These are phyloP conservation scores for Mya arenaria DNA, from an alignment of 1,140 invertebrate genomes.

Conservation along the genomic window DNA sequence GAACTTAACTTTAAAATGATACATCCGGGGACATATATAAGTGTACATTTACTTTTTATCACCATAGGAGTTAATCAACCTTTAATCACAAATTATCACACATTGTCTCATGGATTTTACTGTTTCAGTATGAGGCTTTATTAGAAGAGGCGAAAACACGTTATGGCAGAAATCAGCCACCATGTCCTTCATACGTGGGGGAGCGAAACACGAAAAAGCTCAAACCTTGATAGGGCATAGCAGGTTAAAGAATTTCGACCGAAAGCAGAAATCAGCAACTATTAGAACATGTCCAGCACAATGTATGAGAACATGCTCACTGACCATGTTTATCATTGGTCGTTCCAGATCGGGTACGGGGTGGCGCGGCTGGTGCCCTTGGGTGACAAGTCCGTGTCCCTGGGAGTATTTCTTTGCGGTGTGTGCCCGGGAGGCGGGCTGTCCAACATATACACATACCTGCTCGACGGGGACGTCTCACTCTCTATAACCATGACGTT, in stretches of 20 bases:
- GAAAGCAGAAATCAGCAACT: not conserved
- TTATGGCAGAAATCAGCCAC: not conserved
- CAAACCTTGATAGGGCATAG: not conserved
- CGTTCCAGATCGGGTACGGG: constrained; percentile 63
- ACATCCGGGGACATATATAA: too few relatives aligned
- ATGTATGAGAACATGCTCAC: not conserved
- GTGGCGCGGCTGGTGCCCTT: constrained; percentile 54
- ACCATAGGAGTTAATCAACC: too few relatives aligned
- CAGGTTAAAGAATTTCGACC: not conserved
- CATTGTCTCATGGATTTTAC: too few relatives aligned
- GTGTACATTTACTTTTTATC: too few relatives aligned
- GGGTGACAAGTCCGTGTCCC: constrained; percentile 63
- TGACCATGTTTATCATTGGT: not conserved
- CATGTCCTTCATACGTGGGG: not conserved
- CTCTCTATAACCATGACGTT: constrained; percentile 80
- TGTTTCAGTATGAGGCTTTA: too few relatives aligned
- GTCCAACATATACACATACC: constrained; percentile 82
- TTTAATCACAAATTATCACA: too few relatives aligned
- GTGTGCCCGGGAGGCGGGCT: constrained; percentile 81
- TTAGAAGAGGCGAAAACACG: too few relatives aligned
- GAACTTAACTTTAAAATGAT: too few relatives aligned
- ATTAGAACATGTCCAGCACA: not conserved
- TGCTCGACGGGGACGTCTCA: constrained; percentile 81
- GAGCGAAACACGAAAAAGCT: not conserved
- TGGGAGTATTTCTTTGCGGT: constrained; percentile 81